Evolutionary conservation across 2,113 vertebrate genomes (phyloP), one percentile per base, ranked within the genome.

Genomic region (Microcebus lehilahytsara): DNA sequence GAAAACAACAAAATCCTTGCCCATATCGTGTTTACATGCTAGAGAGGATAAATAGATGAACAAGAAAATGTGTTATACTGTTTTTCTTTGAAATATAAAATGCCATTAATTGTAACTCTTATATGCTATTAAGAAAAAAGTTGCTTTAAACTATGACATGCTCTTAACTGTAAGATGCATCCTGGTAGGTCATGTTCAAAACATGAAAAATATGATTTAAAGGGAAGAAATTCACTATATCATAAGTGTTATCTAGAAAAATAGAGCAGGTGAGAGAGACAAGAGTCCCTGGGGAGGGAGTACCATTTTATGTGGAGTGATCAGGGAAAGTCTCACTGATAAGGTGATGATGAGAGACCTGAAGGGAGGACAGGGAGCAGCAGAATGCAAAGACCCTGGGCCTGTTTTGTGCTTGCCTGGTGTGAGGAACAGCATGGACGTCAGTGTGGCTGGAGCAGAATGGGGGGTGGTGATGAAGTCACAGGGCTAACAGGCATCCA

Each of bases 71-170:
- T 88, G 42, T 95, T 74, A 49, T 27, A 66, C 22, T 49, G 0
- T 84, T 23, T 93, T 77, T 93, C 16, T 93, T 86, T 95, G 69
- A 83, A 37, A 66, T 85, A 56, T 11, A 72, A 62, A 91, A 37
- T 66, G n/a, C 22, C n/a, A 46, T 42, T 72, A 77, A 83, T 89
- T 89, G 2, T 88, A 71, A 92, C 66, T 56, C 34, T 84, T 71
- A 56, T 40, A 11, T 84, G 46, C 74, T 77, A 2, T 62, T 96
- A 77, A 91, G 87, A 83, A 84, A 96, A 93, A 96, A n/a, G 13
- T 89, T 92, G 37, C 67, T 42, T 95, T 67, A 72, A 89, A 49
- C 22, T 40, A 11, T 85, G 53, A 77, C 34, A 62, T 64, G 23
- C 46, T 91, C 0, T 87, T 37, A 30, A 85, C 53, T 90, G 0